Conservation (phyloP, 2,797 vertebrate species). For the Cossypha niveicapilla region DNA sequence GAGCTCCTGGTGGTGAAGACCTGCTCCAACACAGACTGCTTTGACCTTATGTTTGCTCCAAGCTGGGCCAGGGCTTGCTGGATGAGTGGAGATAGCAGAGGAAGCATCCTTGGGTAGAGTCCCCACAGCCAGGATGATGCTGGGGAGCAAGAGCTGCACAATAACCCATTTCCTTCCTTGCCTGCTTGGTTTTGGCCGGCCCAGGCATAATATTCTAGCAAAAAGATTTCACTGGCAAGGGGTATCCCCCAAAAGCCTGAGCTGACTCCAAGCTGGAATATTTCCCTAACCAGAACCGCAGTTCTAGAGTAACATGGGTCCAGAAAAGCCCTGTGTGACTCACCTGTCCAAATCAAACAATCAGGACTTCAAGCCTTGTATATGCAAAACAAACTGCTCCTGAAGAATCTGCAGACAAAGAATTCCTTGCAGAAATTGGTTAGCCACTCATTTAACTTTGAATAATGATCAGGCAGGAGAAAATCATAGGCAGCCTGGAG, state of each 20-base stretch:
- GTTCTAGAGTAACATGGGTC: slow-evolving; percentile 36
- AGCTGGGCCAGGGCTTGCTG: neutral
- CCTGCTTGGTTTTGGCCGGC: neutral
- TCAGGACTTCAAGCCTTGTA: slow-evolving; percentile 30
- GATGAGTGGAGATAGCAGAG: neutral
- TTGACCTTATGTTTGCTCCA: neutral
- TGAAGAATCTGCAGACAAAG: slow-evolving; percentile 66
- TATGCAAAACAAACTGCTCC: slow-evolving; percentile 61
- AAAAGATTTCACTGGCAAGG: slow-evolving; percentile 61
- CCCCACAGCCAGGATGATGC: neutral
- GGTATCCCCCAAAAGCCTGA: slow-evolving; percentile 43
- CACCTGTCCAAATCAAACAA: slow-evolving; percentile 46
- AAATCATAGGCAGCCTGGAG: slow-evolving; percentile 53
- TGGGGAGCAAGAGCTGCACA: neutral
- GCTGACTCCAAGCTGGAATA: slow-evolving; percentile 32
- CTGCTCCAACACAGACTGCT: neutral
- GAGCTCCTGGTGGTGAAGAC: neutral
- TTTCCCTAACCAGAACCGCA: slow-evolving; percentile 51
- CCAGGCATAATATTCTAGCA: slow-evolving; percentile 33
- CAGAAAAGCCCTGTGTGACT: slow-evolving; percentile 53
- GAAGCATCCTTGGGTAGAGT: neutral
- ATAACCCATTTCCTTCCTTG: slow-evolving; percentile 8
- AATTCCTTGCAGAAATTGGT: slow-evolving; percentile 59
- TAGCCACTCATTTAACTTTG: slow-evolving; percentile 52
- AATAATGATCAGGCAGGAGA: slow-evolving; percentile 59